phyloP scores from a whole-genome alignment of 1,140 invertebrate species.

The Lineus longissimus region DNA sequence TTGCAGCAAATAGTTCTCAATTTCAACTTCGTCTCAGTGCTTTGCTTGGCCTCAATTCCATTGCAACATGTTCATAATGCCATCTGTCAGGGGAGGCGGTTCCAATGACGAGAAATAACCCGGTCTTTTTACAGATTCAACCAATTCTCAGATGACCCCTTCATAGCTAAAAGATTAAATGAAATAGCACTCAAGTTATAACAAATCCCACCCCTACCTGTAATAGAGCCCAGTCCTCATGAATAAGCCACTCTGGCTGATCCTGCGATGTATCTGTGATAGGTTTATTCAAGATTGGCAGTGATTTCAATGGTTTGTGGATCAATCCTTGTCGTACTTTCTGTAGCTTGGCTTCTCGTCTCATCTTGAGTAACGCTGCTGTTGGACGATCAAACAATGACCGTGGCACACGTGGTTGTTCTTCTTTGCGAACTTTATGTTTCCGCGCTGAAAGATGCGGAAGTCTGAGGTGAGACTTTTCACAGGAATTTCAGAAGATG shows the following conservation, averaged over 20 bases:
- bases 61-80: no score
- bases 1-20: no score
- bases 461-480: no score
- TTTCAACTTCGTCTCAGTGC: no score
- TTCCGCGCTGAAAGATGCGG: conserved; percentile 39
- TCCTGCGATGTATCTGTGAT: conserved; percentile 39
- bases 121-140: no score
- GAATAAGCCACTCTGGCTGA: conserved; percentile 79
- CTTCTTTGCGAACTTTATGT: conserved; percentile 64
- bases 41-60: no score
- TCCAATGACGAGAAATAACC: no score
- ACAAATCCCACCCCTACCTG: conserved; percentile 57
- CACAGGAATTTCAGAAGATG: no score
- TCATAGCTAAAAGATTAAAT: no score
- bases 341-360: conserved; percentile 71
- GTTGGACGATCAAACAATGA: conserved; percentile 85
- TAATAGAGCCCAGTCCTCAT: conserved; percentile 83
- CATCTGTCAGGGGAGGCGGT: no score
- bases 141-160: no score
- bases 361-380: conserved; percentile 70
- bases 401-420: conserved; percentile 73
- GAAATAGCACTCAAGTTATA: no score
- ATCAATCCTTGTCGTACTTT: conserved; percentile 61
- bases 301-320: conserved; percentile 28
- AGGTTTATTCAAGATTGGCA: conserved; percentile 55